Evolutionary conservation across 2,113 vertebrate genomes (phyloP), one percentile per base, ranked within the genome.

Genomic region (Malurus elegans): DNA sequence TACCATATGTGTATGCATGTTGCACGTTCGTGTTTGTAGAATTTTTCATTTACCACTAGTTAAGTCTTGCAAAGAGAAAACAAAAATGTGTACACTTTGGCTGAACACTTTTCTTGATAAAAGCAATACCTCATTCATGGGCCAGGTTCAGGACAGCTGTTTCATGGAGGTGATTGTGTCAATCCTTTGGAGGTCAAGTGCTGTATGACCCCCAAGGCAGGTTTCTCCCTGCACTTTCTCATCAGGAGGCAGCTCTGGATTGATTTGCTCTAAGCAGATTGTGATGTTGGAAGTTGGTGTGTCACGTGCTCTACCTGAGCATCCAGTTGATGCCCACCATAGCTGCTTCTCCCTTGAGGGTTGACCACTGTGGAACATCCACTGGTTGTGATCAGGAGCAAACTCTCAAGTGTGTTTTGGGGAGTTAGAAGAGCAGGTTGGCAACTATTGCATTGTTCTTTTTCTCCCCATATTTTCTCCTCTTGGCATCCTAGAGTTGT

Each of bases 21-120:
- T 74, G 31, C 31, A 36, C 17, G 1, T 62, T 48, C 72, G 23
- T 40, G 16, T 56, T 67, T 64, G 32, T 40, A 71, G 45, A 44
- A 10, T 42, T 71, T 82, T 61, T 71, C 31, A 6, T 80, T 87
- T 70, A 53, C 58, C 12, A 3, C 34, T 40, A 62, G 65, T 31
- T 28, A 73, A 70, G 47, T 40, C 60, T 73, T 66, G 36, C 20
- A 65, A 36, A 64, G 53, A 19, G 48, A 48, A 74, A 45, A 28
- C 4, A 64, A 8, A n/a, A n/a, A 38, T 7, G 14, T n/a, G 18
- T 76, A 11, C 5, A 54, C 26, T 21, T 93, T 0, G 0, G 5
- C 36, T 48, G 76, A 83, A 56, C 7, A 5, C 8, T 9, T 38
- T 79, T 70, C 53, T 72, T 10, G 2, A 0, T 54, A 48, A 32